Evolutionary conservation across 2,113 vertebrate genomes (phyloP).

Genomic region (Cariama cristata): DNA sequence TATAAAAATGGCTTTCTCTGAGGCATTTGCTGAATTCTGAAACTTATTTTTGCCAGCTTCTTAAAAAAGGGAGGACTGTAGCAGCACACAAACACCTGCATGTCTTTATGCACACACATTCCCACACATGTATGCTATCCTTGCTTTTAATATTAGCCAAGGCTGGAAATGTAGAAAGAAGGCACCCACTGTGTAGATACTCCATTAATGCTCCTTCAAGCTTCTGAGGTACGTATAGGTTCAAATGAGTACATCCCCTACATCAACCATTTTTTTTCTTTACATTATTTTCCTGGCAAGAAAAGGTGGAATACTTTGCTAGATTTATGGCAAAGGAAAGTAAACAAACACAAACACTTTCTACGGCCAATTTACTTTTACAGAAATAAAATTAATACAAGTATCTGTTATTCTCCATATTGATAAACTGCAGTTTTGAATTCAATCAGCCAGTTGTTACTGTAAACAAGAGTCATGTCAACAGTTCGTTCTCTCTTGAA

Average conservation of each 20-base stretch:
- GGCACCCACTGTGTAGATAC: neutral
- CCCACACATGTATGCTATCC: too few relatives aligned
- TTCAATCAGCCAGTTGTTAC: neutral
- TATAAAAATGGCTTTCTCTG: neutral
- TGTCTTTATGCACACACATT: neutral
- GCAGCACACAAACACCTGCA: neutral
- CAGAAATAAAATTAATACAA: neutral
- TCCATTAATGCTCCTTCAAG: neutral
- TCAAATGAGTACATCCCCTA: neutral
- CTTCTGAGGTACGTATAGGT: neutral
- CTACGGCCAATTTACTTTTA: neutral
- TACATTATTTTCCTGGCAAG: neutral
- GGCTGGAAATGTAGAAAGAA: neutral
- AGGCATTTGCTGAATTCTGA: neutral
- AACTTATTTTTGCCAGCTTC: neutral
- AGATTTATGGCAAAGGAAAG: neutral
- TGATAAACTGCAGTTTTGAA: neutral
- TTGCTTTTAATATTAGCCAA: neutral
- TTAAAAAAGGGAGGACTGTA: neutral
- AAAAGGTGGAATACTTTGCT: neutral
- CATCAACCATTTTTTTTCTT: neutral
- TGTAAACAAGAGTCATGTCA: neutral
- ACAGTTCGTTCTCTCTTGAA: neutral
- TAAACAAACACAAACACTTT: neutral
- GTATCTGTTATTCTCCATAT: neutral